phyloP scores from a whole-genome alignment of 2,888 invertebrate species.

The Tenthredo mesomela region DNA sequence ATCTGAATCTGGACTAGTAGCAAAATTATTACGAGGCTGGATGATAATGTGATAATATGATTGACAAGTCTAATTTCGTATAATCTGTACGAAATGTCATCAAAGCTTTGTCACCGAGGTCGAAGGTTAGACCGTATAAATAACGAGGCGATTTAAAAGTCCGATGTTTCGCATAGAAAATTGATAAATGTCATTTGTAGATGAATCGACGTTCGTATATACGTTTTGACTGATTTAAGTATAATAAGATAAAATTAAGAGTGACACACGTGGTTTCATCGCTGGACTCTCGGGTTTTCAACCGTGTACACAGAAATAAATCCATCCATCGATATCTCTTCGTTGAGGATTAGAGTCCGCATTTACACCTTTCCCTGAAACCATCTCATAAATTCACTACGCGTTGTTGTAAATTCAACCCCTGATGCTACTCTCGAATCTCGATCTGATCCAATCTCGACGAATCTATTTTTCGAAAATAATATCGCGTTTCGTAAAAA shows the following conservation, averaged over 20 bases:
- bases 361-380: slow-evolving; percentile 71
- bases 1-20: neutral
- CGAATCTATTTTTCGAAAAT: neutral
- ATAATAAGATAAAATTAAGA: slow-evolving; percentile 8
- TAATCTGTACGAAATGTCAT: neutral
- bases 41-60: slow-evolving; percentile 14
- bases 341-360: slow-evolving; percentile 75
- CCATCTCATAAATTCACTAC: slow-evolving; percentile 71
- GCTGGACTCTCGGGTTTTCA: neutral
- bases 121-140: neutral
- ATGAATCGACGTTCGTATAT: neutral
- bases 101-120: neutral
- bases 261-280: neutral
- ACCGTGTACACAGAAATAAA: slow-evolving; percentile 70
- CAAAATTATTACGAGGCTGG: neutral
- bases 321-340: slow-evolving; percentile 76
- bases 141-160: neutral
- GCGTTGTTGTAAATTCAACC: slow-evolving; percentile 72
- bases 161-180: neutral
- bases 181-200: neutral
- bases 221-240: neutral
- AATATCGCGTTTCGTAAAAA: neutral
- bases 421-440: slow-evolving; percentile 55
- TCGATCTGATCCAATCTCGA: neutral
- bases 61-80: slow-evolving; percentile 7